Evolutionary conservation across 64 coral and sea anemone genomes (phyloP), one percentile per base, ranked within the genome.

Genomic region (Porites australiensis): DNA sequence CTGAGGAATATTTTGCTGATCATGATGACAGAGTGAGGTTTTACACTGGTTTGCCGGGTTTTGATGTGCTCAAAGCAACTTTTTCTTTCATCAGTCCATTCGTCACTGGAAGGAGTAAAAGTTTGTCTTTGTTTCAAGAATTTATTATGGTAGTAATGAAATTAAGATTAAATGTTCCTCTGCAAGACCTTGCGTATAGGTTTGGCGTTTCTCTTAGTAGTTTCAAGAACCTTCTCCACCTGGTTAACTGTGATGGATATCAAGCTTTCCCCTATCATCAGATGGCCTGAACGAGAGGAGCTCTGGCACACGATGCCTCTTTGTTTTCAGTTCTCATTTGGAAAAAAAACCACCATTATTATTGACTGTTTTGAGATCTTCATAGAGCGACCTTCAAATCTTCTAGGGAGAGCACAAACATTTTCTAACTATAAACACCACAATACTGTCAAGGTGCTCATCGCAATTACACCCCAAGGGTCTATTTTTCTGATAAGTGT

Each of bases 21-120:
- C 6, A 90, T 27, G 88, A 80, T 69, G 64, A 89, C 22, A 89
- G 75, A 19, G 88, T 89, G 74, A 16, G 73, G 44, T 89, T 89
- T 59, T 89, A 89, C 88, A 79, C 88, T 65, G 74, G 73, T 78
- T 74, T 89, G 15, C 55, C 73, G 4, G 75, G 44, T 77, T 71
- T 50, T 65, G 52, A 78, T 62, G 70, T 74, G 13, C 88, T 89
- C 15, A 46, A 89, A 78, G 5, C 70, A 47, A 47, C 70, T 62
- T 79, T 89, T 58, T 13, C 0, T 77, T 77, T 77, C 13, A 18
- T 89, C 44, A 52, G 72, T 49, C 88, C 58, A 44, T 77, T 50
- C 14, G 60, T 90, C 45, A 62, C 19, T 67, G 76, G 75, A 68
- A 79, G 45, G 49, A 77, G 74, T 51, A 61, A 90, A 90, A 79